These are phyloP conservation scores for Micronycteris hirsuta DNA, from an alignment of 2,113 vertebrate genomes.

Conservation along the genomic window DNA sequence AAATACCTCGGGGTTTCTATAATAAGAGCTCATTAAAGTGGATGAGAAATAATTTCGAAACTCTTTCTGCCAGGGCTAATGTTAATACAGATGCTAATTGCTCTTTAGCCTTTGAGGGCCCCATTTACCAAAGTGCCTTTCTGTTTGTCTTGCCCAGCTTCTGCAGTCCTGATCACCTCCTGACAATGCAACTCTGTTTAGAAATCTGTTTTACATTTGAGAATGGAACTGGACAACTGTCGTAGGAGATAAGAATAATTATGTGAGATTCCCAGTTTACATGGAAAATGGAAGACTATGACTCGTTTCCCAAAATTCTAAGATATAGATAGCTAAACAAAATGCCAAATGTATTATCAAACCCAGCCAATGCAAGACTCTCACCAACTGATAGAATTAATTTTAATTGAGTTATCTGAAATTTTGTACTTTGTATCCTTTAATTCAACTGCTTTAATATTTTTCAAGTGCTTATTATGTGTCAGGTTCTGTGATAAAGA, in stretches of 20 bases:
- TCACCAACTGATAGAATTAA: not conserved
- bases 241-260: not conserved
- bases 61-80: constrained; percentile 77
- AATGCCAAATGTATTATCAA: not conserved
- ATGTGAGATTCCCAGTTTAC: not conserved
- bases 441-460: not conserved
- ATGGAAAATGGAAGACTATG: not conserved
- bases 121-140: not conserved
- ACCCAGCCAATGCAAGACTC: not conserved
- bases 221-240: not conserved
- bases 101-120: constrained; percentile 74
- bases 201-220: not conserved
- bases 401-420: not conserved
- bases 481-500: not conserved
- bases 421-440: not conserved
- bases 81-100: constrained; percentile 81
- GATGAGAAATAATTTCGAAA: constrained; percentile 80
- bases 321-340: not conserved
- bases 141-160: not conserved
- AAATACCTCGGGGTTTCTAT: constrained; percentile 80
- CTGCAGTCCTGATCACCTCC: not conserved
- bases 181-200: not conserved
- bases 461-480: not conserved
- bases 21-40: constrained; percentile 81
- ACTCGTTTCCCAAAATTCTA: not conserved